Base-by-base conservation (phyloP, 1,140 invertebrate genomes). In the Cepaea nemoralis region DNA sequence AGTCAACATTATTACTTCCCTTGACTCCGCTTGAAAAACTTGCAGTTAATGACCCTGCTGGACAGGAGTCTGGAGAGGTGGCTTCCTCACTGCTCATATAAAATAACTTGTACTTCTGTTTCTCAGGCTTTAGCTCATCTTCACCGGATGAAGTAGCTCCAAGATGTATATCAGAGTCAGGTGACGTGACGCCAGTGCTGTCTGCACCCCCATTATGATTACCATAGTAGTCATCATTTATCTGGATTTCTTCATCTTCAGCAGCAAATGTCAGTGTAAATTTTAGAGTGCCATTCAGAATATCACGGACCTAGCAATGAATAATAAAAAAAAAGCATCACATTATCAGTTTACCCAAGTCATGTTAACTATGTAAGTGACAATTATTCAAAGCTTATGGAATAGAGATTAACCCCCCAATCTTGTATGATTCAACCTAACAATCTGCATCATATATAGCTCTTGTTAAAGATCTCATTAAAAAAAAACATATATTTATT, bases 241-340 rank as follows among this genome's bases (percentile, higher is more conserved):
- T 90, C 55, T 71, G 67, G 12, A 89, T 86, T 69, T 87, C 86
- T 31, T 89, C 87, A 31, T 89, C 87, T 55, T 89, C 87, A 59
- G 88, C 86, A 14, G 86, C 81, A 16, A 88, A 74, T 76, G 83
- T 89, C 48, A 85, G 87, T 19, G 88, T 82, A 76, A 90, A 91
- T 67, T 86, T 87, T 0, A 92, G 80, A 0, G 90, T 91, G 66
- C 92, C 92, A 81, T 91, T 92, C 8, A 92, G 82, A 48, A 92
- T 86, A 84, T 92, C 92, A 45, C 92, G 78, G 0, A 91, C 91
- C 90, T 92, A 77, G 82, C 40, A 70, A 76, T 35, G 24, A 5
- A 59, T 6, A 59, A 22, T 59, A 59, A 59, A 59, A 45, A 45
- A 8, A 45, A 10, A n/a, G n/a, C n/a, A n/a, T n/a, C n/a, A n/a